Conservation (phyloP, 2,797 vertebrate genomes). For the Sebastes taczanowskii region DNA sequence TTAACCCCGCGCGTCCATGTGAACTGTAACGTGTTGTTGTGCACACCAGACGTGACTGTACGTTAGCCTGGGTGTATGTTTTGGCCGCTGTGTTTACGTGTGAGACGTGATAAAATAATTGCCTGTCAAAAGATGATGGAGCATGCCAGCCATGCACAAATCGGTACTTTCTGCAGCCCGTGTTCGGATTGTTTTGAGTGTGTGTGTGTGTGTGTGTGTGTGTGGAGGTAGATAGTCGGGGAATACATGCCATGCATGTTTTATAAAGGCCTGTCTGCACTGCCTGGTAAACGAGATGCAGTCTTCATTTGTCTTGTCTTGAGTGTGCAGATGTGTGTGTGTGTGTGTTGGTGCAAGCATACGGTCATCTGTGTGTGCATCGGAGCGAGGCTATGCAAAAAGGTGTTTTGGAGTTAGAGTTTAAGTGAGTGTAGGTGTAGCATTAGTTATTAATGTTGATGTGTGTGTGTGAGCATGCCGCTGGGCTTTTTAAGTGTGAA, state of each 20-base stretch:
- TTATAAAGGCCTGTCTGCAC: conserved; percentile 62
- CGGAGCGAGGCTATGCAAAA: background rate
- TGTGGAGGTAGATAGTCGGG: conserved; percentile 37
- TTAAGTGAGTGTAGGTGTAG: conserved; percentile 28
- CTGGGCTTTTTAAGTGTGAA: background rate
- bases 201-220: background rate
- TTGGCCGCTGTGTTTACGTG: conserved; percentile 11
- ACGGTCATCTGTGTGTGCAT: background rate
- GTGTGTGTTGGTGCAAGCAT: background rate
- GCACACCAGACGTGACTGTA: conserved; percentile 14
- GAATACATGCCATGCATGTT: conserved; percentile 68
- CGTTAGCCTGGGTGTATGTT: conserved; percentile 20
- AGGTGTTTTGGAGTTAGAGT: conserved; percentile 8
- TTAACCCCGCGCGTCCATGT: conserved; percentile 53
- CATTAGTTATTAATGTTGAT: conserved; percentile 40
- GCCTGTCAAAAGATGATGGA: conserved; percentile 68
- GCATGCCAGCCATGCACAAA: conserved; percentile 35
- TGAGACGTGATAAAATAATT: conserved; percentile 66
- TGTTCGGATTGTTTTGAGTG: conserved; percentile 30
- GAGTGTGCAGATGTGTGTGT: background rate
- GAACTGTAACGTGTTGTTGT: background rate
- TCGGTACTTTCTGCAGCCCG: conserved; percentile 13
- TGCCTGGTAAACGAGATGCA: conserved; percentile 51
- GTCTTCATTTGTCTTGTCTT: conserved; percentile 62
- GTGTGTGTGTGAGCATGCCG: background rate